Evolutionary conservation across 2,113 vertebrate species (phyloP).

Genomic region (Tricholaema leucomelas): DNA sequence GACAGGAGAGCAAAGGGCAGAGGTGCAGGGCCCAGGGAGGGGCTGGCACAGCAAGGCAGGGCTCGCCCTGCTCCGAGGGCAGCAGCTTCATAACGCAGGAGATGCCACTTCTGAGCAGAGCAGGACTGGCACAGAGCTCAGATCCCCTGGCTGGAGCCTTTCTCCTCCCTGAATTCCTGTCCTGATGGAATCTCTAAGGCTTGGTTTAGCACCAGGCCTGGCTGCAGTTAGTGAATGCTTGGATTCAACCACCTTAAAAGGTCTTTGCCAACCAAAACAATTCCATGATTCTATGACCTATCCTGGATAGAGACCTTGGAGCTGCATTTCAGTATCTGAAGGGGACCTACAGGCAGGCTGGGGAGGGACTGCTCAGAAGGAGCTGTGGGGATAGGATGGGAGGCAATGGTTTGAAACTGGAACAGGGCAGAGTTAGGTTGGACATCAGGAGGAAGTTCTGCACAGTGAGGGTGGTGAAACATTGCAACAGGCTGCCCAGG

Average conservation of each 20-base stretch:
- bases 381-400: background rate
- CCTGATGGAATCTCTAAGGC: background rate
- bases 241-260: too few species aligned
- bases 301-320: too few species aligned
- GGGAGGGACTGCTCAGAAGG: background rate
- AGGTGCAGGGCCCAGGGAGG: fast-evolving
- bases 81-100: background rate
- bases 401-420: background rate
- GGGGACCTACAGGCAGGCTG: too few species aligned
- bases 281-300: too few species aligned
- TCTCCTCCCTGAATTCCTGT: background rate
- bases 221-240: too few species aligned
- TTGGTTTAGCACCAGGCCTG: too few species aligned
- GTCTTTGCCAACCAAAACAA: too few species aligned
- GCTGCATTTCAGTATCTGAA: too few species aligned
- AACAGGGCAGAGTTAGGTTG: background rate
- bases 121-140: background rate
- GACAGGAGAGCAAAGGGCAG: background rate
- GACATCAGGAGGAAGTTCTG: background rate
- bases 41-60: background rate
- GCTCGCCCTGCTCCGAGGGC: background rate
- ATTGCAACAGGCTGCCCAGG: background rate
- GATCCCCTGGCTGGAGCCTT: background rate
- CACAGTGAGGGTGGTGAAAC: background rate
- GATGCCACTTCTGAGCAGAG: background rate